Evolutionary conservation across 1,140 invertebrate species (phyloP), one percentile per base, ranked within the genome.

Genomic region (Diplogasteroides magnus): DNA sequence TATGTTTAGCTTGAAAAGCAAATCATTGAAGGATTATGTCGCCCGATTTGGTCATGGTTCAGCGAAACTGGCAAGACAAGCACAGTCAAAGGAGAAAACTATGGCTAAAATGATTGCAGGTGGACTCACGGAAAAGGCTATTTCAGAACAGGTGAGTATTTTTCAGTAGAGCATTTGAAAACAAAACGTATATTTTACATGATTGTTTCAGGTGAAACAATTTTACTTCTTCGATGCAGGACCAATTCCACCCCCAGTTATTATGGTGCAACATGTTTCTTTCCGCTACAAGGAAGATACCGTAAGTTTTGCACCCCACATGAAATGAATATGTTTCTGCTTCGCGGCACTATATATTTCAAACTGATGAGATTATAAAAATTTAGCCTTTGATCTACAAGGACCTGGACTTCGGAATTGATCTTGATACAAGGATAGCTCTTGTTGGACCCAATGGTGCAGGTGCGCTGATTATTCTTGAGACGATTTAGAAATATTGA

Each of bases 371-470:
- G n/a, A n/a, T n/a, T n/a, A 31, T 27, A 29, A n/a, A 64, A 28
- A 56, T 78, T 84, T 86, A 89, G 57, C 93, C 94, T 0, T 91
- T 87, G 86, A 98, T 99, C 77, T 99, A 99, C 84, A 93, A 91
- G 83, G 91, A 98, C 85, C 84, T 99, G 26, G 97, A 99, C 84
- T 98, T 99, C 83, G 97, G 97, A 81, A 94, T 99, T 79, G 97
- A 99, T 87, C 86, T 99, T 63, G 96, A 99, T 83, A 97, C 95
- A 0, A 87, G 96, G 82, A 85, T 99, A 26, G 97, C 96, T 37
- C 86, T 99, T n/a, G 97, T 98, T 0, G 96, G 86, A n/a, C 96
- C 96, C 2, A 99, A 98, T 84, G 96, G 96, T 76, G 96, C 96
- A 64, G 97, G 37, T 48, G 37, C 6, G 37, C 6, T 48, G n/a